Evolutionary conservation across 2,888 invertebrate species (phyloP).

Genomic region (Choristoneura rosaceana): DNA sequence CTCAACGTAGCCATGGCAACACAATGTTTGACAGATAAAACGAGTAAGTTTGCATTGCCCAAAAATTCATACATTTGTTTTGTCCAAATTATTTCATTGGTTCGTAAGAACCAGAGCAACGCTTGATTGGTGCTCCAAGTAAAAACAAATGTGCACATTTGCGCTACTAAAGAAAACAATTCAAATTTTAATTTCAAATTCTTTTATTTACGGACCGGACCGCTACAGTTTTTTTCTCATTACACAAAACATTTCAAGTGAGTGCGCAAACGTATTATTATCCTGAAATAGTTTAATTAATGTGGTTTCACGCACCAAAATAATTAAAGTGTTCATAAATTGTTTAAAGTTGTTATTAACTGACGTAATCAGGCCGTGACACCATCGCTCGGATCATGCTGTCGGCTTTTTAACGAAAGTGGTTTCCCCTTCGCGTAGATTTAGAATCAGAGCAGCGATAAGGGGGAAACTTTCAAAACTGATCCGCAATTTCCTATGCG

Average conservation of each 20-base stretch:
- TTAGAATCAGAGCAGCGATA: constrained; percentile 47
- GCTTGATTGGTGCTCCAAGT: constrained; percentile 9
- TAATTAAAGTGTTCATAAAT: constrained; percentile 38
- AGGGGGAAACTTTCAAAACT: constrained; percentile 51
- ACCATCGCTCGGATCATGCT: constrained; percentile 64
- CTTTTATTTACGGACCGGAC: constrained; percentile 48
- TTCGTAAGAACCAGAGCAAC: neutral
- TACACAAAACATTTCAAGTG: constrained; percentile 38
- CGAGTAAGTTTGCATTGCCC: constrained; percentile 29
- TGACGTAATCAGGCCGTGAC: constrained; percentile 81
- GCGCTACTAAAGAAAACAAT: constrained; percentile 37
- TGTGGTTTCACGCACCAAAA: constrained; percentile 17
- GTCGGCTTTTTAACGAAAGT: constrained; percentile 59
- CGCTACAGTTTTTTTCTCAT: constrained; percentile 43
- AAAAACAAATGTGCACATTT: constrained; percentile 24
- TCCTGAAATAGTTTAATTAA: constrained; percentile 34
- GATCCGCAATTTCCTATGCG: constrained; percentile 50
- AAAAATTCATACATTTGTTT: constrained; percentile 26
- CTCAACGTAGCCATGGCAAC: constrained; percentile 58
- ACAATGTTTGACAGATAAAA: constrained; percentile 47
- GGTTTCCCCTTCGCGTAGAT: constrained; percentile 56
- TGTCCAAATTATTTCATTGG: constrained; percentile 22
- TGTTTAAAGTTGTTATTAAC: constrained; percentile 56
- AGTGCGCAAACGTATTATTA: constrained; percentile 40
- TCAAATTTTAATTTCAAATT: constrained; percentile 48